Evolutionary conservation across 2,888 invertebrate species (phyloP).

Genomic region (Dasypolia templi): DNA sequence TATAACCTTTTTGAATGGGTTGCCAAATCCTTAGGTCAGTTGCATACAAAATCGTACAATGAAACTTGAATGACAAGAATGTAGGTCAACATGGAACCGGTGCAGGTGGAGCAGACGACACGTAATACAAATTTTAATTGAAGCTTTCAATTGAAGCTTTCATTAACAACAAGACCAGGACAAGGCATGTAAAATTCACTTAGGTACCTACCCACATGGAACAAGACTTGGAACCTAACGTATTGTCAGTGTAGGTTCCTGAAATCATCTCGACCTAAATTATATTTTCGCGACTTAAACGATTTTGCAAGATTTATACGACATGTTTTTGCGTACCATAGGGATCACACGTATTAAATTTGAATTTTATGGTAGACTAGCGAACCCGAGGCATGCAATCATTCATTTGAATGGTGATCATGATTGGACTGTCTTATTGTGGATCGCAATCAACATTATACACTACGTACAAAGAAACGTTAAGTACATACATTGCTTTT

Average conservation of each 20-base stretch:
- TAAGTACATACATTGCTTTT: not conserved
- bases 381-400: not conserved
- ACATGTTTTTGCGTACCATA: not conserved
- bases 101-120: not conserved
- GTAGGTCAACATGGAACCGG: not conserved
- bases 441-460: not conserved
- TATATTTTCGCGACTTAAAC: too few relatives aligned
- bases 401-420: not conserved
- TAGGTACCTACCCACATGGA: too few relatives aligned
- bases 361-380: not conserved
- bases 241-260: not conserved
- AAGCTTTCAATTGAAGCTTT: not conserved
- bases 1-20: conserved; percentile 3
- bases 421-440: not conserved
- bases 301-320: too few relatives aligned
- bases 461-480: not conserved
- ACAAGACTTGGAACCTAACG: not conserved
- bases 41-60: not conserved
- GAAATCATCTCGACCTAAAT: too few relatives aligned
- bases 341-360: not conserved
- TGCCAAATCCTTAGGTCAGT: not conserved
- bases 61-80: not conserved
- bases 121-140: not conserved
- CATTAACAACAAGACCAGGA: not conserved
- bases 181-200: not conserved